phyloP scores from a whole-genome alignment of 2,797 vertebrate genomes.

The Carapus acus region DNA sequence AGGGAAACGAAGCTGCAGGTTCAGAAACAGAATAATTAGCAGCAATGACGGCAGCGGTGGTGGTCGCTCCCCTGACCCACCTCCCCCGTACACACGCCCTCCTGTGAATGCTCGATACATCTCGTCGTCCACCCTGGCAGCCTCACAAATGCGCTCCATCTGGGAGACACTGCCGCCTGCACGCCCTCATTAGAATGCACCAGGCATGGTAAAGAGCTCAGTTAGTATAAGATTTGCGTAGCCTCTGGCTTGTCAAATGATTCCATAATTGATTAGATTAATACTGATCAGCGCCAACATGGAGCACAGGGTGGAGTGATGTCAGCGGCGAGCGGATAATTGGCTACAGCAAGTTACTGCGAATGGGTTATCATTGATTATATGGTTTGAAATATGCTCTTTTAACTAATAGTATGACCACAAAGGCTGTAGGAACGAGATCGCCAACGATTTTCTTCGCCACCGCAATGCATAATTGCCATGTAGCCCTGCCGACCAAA shows the following conservation, averaged over 20 bases:
- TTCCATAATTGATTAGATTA: constrained; percentile 77
- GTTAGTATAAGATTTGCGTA: constrained; percentile 69
- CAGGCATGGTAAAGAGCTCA: constrained; percentile 52
- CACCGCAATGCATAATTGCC: constrained; percentile 12
- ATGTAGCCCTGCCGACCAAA: too few species aligned
- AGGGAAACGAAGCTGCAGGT: constrained; percentile 49
- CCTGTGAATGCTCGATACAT: constrained; percentile 48
- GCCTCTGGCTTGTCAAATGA: constrained; percentile 73
- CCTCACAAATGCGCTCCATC: constrained; percentile 43
- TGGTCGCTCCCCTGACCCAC: too few species aligned
- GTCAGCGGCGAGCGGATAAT: constrained; percentile 56
- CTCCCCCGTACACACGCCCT: too few species aligned
- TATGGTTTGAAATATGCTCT: constrained; percentile 35
- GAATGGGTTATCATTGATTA: constrained; percentile 56
- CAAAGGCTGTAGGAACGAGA: constrained; percentile 19
- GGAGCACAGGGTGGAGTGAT: constrained; percentile 56
- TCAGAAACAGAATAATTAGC: constrained; percentile 62
- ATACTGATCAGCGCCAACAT: constrained; percentile 71
- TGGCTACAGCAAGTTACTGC: constrained; percentile 52
- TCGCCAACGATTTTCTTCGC: constrained; percentile 4
- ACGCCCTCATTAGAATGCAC: constrained; percentile 66
- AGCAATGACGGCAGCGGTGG: constrained; percentile 41
- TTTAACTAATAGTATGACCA: constrained; percentile 30
- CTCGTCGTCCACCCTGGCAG: constrained; percentile 42
- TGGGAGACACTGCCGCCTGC: constrained; percentile 49